These are phyloP conservation scores for Agriotes lineatus DNA, from an alignment of 2,888 invertebrate species.

Conservation along the genomic window DNA sequence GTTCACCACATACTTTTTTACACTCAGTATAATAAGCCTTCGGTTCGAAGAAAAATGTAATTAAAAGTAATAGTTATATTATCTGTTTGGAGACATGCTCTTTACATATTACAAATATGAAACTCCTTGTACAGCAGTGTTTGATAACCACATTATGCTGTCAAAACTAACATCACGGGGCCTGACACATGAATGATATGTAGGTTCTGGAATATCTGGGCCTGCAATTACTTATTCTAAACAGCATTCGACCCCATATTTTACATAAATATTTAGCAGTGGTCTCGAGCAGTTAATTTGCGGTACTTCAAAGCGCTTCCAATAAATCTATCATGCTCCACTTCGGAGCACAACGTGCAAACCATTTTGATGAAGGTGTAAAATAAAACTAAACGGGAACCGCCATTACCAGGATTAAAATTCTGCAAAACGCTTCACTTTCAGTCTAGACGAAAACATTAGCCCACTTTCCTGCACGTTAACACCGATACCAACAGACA, in stretches of 20 bases:
- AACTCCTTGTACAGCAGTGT: no score
- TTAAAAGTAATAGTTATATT: no score
- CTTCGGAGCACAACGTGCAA: not conserved
- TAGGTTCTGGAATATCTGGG: not conserved
- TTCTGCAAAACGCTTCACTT: not conserved
- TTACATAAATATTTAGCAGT: conserved; percentile 1
- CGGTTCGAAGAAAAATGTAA: no score
- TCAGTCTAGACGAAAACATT: conserved; percentile 3
- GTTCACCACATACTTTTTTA: no score
- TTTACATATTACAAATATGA: no score
- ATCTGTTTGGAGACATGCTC: no score
- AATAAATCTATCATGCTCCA: not conserved
- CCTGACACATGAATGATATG: not conserved
- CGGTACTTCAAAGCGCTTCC: not conserved
- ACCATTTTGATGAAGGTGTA: not conserved
- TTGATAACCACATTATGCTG: no score
- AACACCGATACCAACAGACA: conserved; percentile 5
- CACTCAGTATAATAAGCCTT: no score
- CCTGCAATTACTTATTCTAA: not conserved
- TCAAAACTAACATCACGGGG: no score
- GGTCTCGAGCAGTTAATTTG: not conserved
- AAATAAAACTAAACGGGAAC: not conserved
- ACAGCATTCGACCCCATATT: not conserved
- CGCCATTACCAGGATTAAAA: not conserved
- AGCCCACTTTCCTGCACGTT: not conserved